Conservation (phyloP, 2,113 vertebrate species). For the Setophaga coronata region DNA sequence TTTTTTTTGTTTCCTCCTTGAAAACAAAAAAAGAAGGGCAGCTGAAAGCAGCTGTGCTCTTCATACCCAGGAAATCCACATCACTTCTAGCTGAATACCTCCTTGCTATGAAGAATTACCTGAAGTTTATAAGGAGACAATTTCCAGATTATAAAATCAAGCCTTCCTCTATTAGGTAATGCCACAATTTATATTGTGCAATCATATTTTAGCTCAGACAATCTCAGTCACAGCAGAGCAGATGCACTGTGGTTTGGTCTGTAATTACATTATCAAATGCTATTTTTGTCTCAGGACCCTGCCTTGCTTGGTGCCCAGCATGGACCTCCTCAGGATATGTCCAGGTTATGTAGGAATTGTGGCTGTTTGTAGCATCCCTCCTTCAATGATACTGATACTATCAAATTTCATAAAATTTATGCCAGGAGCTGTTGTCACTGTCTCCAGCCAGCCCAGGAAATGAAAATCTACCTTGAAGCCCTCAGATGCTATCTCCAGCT, state of each 20-base stretch:
- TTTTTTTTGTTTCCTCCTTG: neutral
- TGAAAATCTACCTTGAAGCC: neutral
- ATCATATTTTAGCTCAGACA: neutral
- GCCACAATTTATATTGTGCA: neutral
- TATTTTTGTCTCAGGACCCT: neutral
- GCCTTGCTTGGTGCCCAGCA: neutral
- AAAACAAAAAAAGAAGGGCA: neutral
- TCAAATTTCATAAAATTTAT: neutral
- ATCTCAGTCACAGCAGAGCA: neutral
- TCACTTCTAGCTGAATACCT: neutral
- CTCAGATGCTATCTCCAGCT: neutral
- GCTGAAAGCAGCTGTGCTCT: neutral
- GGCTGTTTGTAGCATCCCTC: neutral
- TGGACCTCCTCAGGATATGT: neutral
- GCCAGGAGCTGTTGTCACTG: neutral
- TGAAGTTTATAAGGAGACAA: neutral
- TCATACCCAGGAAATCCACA: neutral
- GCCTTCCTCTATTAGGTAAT: neutral
- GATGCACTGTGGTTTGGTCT: neutral
- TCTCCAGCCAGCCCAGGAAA: neutral
- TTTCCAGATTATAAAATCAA: slow-evolving; percentile 30
- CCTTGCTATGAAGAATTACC: neutral
- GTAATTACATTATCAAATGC: neutral
- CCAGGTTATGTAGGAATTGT: neutral
- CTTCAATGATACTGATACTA: neutral